Evolutionary conservation across 2,113 vertebrate species (phyloP), one percentile per base, ranked within the genome.

Genomic region (Seriola aureovittata): DNA sequence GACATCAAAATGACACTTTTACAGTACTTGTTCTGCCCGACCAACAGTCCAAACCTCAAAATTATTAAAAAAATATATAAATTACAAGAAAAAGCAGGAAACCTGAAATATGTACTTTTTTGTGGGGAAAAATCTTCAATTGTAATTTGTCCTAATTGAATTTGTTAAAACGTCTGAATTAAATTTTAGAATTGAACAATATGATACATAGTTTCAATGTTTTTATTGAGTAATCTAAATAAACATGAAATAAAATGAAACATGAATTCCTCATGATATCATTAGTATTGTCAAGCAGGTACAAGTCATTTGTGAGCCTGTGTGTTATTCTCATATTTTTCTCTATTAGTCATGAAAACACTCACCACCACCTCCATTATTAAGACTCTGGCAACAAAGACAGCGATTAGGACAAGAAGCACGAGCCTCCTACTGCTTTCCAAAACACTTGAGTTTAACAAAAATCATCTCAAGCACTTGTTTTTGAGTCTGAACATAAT

Each of bases 371-470:
- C 9, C 19, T 54, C 52, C 21, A 54, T 54, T 54, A 11, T 23
- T 11, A 34, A 46, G 46, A 58, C 32, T 74, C 42, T 29, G n/a
- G 16, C 46, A 32, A 23, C 55, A 60, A 23, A 36, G 0, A 50
- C 8, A 1, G 1, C 0, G 7, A 80, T 48, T n/a, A 25, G n/a
- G 6, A 19, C 13, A 36, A 36, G 54, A 62, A 62, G 19, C 32
- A 74, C 25, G 36, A 63, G 2, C 58, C 50, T 70, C n/a, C 44
- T 14, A 32, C 25, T 58, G 57, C 40, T 85, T 80, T 70, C 16
- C n/a, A 40, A 46, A 66, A 72, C 34, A 71, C 66, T 70, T 82
- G 11, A 70, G 65, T 29, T 63, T 38, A 25, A 63, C 55, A 81
- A 44, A 75, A 68, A 44, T 75, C 46, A 75, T 38, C 25, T 57